These are phyloP conservation scores for Vollenhovia emeryi DNA, from an alignment of 1,140 invertebrate genomes.

Conservation along the genomic window DNA sequence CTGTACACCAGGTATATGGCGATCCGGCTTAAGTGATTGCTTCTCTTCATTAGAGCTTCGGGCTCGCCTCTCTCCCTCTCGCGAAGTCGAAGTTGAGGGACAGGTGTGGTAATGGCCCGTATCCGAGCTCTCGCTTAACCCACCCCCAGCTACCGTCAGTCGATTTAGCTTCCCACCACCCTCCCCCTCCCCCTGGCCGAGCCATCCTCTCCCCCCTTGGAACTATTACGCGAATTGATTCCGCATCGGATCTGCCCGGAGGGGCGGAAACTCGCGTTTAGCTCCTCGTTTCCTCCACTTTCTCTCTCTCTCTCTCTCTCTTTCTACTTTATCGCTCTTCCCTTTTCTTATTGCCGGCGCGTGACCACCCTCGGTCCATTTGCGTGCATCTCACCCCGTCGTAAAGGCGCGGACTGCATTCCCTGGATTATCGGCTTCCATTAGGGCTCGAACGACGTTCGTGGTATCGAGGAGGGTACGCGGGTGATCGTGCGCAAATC, in stretches of 20 bases:
- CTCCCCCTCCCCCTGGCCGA: not conserved
- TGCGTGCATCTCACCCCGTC: conserved; percentile 36
- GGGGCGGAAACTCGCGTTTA: conserved; percentile 78
- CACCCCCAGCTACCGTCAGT: conserved; percentile 58
- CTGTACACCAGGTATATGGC: conserved; percentile 63
- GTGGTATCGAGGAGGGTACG: not conserved
- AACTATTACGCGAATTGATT: conserved; percentile 84
- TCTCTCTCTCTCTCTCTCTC: conserved; percentile 1
- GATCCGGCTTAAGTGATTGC: conserved; percentile 81
- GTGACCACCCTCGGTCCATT: conserved; percentile 36
- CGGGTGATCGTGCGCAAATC: not conserved
- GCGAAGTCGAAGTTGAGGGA: conserved; percentile 74
- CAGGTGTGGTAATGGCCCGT: conserved; percentile 83
- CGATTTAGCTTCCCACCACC: conserved; percentile 72
- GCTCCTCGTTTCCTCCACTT: conserved; percentile 79
- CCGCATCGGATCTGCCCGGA: conserved; percentile 72
- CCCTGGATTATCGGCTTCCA: conserved; percentile 28
- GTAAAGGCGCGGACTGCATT: conserved; percentile 36
- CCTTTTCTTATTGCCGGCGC: conserved; percentile 35
- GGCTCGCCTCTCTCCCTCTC: conserved; percentile 33
- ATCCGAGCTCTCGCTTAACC: conserved; percentile 68
- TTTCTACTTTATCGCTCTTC: not conserved
- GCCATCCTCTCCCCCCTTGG: conserved; percentile 41
- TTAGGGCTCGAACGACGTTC: not conserved
- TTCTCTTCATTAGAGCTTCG: conserved; percentile 81